Evolutionary conservation across 2,888 invertebrate species (phyloP).

Genomic region (Fragum sueziense): DNA sequence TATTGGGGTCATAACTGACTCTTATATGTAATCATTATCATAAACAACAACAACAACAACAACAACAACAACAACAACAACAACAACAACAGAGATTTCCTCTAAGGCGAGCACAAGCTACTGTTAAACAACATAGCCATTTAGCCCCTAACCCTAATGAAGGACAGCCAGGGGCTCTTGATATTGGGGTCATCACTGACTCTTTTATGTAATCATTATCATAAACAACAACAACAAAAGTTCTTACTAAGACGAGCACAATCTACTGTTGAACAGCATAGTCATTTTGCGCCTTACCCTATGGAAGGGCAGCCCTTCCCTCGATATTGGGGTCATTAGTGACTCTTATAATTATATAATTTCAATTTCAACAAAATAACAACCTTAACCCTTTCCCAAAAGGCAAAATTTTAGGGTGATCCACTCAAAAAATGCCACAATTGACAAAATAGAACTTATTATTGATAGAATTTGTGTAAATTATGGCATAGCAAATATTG

Average conservation of each 20-base stretch:
- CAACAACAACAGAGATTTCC: constrained; percentile 18
- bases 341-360: constrained; percentile 60
- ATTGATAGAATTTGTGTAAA: too few species aligned
- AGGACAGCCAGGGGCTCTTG: constrained; percentile 24
- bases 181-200: constrained; percentile 55
- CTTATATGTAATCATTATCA: constrained; percentile 61
- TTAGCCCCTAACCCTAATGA: constrained; percentile 14
- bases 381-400: too few species aligned
- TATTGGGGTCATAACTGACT: constrained; percentile 55
- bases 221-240: constrained; percentile 7
- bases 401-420: too few species aligned
- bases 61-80: constrained; percentile 3
- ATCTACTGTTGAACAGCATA: constrained; percentile 24
- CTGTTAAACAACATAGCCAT: constrained; percentile 22
- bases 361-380: too few species aligned
- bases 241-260: constrained; percentile 7
- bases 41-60: too few species aligned
- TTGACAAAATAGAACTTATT: too few species aligned
- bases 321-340: constrained; percentile 53
- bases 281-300: constrained; percentile 16
- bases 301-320: constrained; percentile 3
- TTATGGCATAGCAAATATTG: neutral
- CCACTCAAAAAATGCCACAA: too few species aligned
- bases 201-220: constrained; percentile 59
- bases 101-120: constrained; percentile 12